Percentiles rank a stretch among this genome's conserved stretches.
These are phyloP conservation scores for Chlamydotis undulata DNA, from an alignment of 2,113 vertebrate genomes.

Conservation along the genomic window DNA sequence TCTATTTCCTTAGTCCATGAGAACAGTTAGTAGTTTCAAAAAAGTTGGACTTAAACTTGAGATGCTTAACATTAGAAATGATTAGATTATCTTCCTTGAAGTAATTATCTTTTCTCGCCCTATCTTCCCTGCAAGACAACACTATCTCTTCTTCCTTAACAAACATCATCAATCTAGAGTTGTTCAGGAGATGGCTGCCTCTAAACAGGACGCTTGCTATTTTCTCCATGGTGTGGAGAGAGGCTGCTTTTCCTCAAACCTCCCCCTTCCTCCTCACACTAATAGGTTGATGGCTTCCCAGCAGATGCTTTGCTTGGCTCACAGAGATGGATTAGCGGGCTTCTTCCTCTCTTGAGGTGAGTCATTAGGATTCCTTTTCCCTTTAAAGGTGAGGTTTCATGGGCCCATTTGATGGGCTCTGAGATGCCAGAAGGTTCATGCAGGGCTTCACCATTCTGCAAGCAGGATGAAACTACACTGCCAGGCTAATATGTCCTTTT, in stretches of 20 bases:
- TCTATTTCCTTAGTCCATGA: neutral
- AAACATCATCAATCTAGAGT: neutral
- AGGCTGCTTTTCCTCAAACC: neutral
- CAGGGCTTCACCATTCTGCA: neutral
- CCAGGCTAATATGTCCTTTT: neutral
- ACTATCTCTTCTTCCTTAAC: neutral
- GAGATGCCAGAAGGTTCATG: neutral
- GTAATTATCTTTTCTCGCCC: neutral
- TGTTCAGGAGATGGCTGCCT: neutral
- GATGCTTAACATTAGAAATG: neutral
- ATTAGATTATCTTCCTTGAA: neutral
- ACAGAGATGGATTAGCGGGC: neutral
- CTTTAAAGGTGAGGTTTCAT: neutral
- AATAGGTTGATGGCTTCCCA: neutral
- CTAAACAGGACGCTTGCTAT: neutral
- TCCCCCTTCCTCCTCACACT: too few relatives aligned
- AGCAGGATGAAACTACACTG: neutral
- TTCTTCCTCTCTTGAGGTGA: neutral
- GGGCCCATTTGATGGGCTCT: neutral
- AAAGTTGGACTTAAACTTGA: neutral
- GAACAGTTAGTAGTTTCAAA: neutral
- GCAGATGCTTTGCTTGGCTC: neutral
- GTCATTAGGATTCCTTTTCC: neutral
- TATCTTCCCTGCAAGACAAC: neutral
- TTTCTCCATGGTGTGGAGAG: neutral